Base-by-base conservation (phyloP, 1,140 invertebrate genomes). In the Xylocopa sonorina region DNA sequence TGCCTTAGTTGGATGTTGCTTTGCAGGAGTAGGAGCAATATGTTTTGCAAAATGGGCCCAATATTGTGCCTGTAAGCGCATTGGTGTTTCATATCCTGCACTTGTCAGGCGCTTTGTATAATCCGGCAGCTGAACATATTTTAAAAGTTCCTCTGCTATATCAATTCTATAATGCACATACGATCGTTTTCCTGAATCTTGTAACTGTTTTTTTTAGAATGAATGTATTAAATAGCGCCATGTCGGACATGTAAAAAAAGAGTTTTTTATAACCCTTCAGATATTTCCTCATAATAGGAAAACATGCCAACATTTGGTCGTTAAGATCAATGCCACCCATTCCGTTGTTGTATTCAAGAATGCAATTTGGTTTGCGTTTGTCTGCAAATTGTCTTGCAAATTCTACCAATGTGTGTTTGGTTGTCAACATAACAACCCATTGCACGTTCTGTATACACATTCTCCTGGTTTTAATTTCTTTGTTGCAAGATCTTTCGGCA, bases 211-310 rank as follows among this genome's bases (percentile, higher is more conserved):
- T 50, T 34, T 51, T n/a, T 34, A 77, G 41, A 66, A 60, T 51
- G 66, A 48, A 77, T 3, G 55, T 41, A 68, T 77, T 77, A 2
- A 77, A 50, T 16, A 76, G 62, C 1, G 73, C 50, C 34, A 67
- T 58, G 48, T 76, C 73, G 41, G 55, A 29, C 14, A 68, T 48
- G 43, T 68, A 77, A 77, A 60, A 77, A 34, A 76, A 76, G 27
- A 76, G 29, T 38, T 77, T 67, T 51, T 38, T 27, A n/a, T 77
- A 68, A 34, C 63, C 53, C 72, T 85, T 83, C 4, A 75, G 34
- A 51, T 27, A 62, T 79, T 76, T 82, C 77, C 51, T 75, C 81
- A 85, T 85, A 3, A 85, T n/a, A 48, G n/a, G 51, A 18, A 69
- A 69, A 57, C 50, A 57, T 1, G 51, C 10, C 2, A 55, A 69